A percentile compares a stretch with the other conserved stretches of the same genome.
Conservation (phyloP, 2,113 vertebrate genomes). For the Marmota flaviventris region DNA sequence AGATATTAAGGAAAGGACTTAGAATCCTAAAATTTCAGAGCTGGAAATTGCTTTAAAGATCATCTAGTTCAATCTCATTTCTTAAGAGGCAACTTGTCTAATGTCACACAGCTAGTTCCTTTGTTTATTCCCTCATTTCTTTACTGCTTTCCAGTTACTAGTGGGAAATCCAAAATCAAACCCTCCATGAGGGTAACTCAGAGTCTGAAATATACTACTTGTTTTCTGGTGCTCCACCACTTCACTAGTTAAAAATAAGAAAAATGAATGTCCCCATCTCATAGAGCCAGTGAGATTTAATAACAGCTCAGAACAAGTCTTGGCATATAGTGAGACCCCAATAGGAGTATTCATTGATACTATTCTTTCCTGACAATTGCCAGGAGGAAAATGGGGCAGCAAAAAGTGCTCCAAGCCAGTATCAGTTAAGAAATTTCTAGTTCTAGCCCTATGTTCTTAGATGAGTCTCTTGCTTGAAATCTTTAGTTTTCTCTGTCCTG, state of each 20-base stretch:
- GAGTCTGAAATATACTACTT: background rate
- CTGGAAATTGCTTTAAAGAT: constrained; percentile 14
- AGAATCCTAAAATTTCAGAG: background rate
- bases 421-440: background rate
- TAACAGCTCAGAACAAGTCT: background rate
- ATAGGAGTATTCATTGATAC: background rate
- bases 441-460: background rate
- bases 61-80: background rate
- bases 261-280: background rate
- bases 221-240: background rate
- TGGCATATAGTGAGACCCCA: background rate
- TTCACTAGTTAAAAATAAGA: background rate
- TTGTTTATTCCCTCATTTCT: background rate
- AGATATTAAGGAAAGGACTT: background rate
- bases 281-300: background rate
- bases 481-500: background rate
- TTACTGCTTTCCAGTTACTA: background rate
- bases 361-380: background rate
- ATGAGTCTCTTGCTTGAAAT: background rate
- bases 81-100: background rate
- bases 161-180: background rate
- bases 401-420: background rate
- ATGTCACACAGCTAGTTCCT: background rate
- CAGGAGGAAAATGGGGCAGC: background rate
- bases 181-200: background rate